Conservation (phyloP, 37 sponge, comb jelly and placozoan species). For the Ianthella basta region DNA sequence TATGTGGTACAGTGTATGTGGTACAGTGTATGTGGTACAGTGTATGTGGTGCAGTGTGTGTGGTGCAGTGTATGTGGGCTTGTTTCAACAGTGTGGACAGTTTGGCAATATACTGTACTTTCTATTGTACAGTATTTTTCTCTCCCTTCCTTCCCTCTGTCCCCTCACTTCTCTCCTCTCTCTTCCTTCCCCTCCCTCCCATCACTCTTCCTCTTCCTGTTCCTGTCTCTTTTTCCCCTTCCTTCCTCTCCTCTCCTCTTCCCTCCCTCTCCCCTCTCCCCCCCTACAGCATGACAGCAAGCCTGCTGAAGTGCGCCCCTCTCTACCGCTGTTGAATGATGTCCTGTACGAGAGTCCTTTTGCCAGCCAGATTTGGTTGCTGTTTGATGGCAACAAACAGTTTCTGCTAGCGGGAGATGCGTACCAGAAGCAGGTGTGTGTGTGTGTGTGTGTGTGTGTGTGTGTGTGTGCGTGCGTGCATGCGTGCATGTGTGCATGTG, state of each 20-base stretch:
- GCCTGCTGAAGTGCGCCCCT: conserved; percentile 64
- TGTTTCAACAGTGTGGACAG: no score
- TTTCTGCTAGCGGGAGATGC: conserved; percentile 80
- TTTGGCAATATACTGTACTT: background rate
- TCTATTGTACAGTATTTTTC: background rate
- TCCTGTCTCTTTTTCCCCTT: background rate
- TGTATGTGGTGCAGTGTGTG: no score
- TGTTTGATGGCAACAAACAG: conserved; percentile 79
- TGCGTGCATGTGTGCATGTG: conserved; percentile 12
- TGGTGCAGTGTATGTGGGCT: no score
- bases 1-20: no score
- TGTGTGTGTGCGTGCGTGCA: conserved; percentile 22
- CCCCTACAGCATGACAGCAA: background rate
- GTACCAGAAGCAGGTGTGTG: conserved; percentile 56
- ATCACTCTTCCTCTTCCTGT: background rate
- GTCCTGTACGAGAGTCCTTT: conserved; percentile 88
- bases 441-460: conserved; percentile 21
- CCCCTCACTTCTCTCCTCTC: background rate
- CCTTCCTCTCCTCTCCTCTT: background rate
- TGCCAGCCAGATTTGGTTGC: conserved; percentile 89
- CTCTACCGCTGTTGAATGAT: conserved; percentile 61
- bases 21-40: no score
- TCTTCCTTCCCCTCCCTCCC: background rate
- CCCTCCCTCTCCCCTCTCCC: conserved; percentile 22
- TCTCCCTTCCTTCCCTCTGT: background rate